phyloP scores from a whole-genome alignment of 2,888 invertebrate genomes.

The Dynastes tityus region DNA sequence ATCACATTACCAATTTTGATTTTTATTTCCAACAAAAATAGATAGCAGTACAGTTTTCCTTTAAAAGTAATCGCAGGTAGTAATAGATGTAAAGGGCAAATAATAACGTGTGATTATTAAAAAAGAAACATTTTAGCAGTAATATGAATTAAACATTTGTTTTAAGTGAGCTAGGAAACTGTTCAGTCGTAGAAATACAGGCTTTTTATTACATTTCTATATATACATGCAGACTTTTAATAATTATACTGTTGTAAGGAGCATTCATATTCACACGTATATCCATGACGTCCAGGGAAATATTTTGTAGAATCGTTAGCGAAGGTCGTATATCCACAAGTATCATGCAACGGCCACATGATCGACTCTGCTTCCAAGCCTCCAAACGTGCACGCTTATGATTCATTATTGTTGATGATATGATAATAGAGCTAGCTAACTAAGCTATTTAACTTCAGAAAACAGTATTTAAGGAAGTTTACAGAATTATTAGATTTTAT shows the following conservation, averaged over 20 bases:
- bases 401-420: slow-evolving; percentile 16
- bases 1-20: no score
- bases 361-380: slow-evolving; percentile 6
- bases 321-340: slow-evolving; percentile 23
- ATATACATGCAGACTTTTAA: not conserved
- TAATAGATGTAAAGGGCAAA: no score
- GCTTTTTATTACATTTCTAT: not conserved
- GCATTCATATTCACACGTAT: not conserved
- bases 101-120: no score
- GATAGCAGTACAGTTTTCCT: no score
- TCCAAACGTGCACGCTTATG: not conserved
- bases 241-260: not conserved
- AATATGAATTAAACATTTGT: no score
- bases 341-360: slow-evolving; percentile 7
- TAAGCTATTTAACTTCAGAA: not conserved
- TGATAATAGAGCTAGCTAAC: slow-evolving; percentile 7
- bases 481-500: no score
- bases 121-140: no score
- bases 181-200: no score
- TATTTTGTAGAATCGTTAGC: slow-evolving; percentile 10
- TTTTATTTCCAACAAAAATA: no score
- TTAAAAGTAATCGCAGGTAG: no score
- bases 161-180: no score
- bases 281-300: slow-evolving; percentile 11
- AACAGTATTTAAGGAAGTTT: no score